phyloP scores from a whole-genome alignment of 2,113 vertebrate species.

The Rafetus swinhoei region DNA sequence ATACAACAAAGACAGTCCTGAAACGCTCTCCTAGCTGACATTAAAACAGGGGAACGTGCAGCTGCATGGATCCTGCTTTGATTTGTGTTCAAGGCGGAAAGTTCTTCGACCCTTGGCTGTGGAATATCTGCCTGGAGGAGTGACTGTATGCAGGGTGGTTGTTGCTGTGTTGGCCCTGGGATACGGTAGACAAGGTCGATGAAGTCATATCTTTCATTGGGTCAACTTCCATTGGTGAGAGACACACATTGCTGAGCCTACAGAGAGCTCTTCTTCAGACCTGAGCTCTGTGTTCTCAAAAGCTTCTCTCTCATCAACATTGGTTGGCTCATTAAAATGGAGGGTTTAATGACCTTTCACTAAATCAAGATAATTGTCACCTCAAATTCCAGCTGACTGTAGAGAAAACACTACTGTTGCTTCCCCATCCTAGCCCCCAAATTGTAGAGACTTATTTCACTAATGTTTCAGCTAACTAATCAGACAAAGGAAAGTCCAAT shows the following conservation, averaged over 20 bases:
- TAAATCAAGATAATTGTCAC: neutral
- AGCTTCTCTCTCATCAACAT: neutral
- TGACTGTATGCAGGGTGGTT: neutral
- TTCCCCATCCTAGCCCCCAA: neutral
- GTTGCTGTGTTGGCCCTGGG: neutral
- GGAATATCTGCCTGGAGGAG: slow-evolving; percentile 15
- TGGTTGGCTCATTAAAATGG: neutral
- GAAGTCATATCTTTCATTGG: neutral
- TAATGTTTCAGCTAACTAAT: neutral
- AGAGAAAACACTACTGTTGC: neutral
- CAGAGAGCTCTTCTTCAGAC: neutral
- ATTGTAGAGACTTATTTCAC: neutral
- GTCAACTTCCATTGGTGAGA: neutral
- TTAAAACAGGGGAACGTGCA: neutral
- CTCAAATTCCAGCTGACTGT: neutral
- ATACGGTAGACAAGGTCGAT: neutral
- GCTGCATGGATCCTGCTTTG: neutral
- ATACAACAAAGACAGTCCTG: slow-evolving; percentile 28
- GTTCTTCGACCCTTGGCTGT: slow-evolving; percentile 3
- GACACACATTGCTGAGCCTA: neutral
- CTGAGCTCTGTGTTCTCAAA: neutral
- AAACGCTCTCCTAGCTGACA: slow-evolving; percentile 7
- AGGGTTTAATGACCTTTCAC: slow-evolving; percentile 46
- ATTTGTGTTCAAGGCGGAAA: slow-evolving; percentile 2
- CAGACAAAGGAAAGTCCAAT: neutral